These are phyloP conservation scores for Erinaceus europaeus DNA, from an alignment of 2,113 vertebrate species.

Conservation along the genomic window DNA sequence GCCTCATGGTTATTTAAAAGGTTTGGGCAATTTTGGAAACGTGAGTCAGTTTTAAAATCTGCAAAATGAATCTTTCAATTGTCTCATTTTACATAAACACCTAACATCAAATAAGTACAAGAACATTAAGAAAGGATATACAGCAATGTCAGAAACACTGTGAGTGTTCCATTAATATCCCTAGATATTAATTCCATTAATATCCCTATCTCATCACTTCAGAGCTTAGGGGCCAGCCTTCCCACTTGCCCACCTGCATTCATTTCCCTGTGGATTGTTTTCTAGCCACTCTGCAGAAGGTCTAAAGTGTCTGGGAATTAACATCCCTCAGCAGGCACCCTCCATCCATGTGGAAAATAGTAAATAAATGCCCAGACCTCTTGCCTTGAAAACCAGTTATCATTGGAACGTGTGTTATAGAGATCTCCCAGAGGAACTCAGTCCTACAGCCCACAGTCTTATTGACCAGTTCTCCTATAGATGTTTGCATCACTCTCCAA, in stretches of 20 bases:
- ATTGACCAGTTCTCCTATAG: neutral
- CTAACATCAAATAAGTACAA: neutral
- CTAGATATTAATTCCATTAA: no score
- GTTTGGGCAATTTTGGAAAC: neutral
- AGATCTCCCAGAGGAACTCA: neutral
- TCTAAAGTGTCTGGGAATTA: neutral
- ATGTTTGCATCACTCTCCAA: neutral
- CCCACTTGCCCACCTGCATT: neutral
- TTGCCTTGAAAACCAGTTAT: neutral
- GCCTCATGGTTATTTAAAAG: conserved; percentile 26
- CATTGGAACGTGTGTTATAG: neutral
- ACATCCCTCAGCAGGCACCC: neutral
- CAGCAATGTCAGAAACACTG: neutral
- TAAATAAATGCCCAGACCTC: neutral
- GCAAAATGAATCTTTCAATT: neutral
- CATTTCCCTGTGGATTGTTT: neutral
- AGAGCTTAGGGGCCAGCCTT: neutral
- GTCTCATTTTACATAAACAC: conserved; percentile 17
- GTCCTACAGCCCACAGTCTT: neutral
- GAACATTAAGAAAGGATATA: neutral
- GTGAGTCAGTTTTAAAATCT: neutral
- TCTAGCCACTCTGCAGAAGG: neutral
- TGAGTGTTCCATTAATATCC: neutral
- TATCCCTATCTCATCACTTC: no score
- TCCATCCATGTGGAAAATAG: neutral